Conservation (phyloP, 2,797 vertebrate species). For the Muraenolepis orangiensis region DNA sequence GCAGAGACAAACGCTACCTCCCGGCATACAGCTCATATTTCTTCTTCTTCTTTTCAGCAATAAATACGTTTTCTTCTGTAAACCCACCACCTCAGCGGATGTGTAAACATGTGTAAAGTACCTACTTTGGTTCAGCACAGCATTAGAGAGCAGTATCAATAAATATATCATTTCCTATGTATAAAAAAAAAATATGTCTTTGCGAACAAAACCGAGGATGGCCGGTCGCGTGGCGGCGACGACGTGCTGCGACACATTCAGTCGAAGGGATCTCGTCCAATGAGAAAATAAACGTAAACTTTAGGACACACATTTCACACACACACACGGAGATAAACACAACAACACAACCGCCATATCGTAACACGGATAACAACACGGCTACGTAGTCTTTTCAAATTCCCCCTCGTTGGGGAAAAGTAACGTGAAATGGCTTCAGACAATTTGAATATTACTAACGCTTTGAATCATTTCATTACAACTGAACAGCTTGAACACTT, state of each 20-base stretch:
- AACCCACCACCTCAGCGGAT: constrained; percentile 17
- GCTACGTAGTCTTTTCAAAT: background rate
- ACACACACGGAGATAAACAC: background rate
- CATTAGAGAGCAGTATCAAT: constrained; percentile 58
- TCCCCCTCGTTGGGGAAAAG: background rate
- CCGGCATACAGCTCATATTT: constrained; percentile 35
- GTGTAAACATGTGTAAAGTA: constrained; percentile 70
- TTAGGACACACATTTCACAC: no score
- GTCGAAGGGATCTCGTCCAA: constrained; percentile 1
- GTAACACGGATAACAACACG: background rate
- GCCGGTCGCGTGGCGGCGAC: constrained; percentile 29
- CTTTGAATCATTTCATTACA: constrained; percentile 25
- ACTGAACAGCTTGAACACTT: constrained; percentile 26
- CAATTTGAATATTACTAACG: background rate
- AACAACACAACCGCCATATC: background rate
- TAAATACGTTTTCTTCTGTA: constrained; percentile 63
- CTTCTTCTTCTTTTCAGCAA: constrained; percentile 43
- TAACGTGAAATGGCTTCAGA: background rate
- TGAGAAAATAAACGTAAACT: constrained; percentile 39
- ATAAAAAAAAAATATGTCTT: constrained; percentile 53
- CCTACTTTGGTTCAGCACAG: constrained; percentile 42
- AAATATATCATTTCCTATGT: constrained; percentile 66
- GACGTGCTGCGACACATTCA: constrained; percentile 32
- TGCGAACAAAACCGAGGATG: constrained; percentile 25
- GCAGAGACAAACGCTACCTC: constrained; percentile 47